Conservation (phyloP, 2,113 vertebrate species). For the Taurulus bubalis region DNA sequence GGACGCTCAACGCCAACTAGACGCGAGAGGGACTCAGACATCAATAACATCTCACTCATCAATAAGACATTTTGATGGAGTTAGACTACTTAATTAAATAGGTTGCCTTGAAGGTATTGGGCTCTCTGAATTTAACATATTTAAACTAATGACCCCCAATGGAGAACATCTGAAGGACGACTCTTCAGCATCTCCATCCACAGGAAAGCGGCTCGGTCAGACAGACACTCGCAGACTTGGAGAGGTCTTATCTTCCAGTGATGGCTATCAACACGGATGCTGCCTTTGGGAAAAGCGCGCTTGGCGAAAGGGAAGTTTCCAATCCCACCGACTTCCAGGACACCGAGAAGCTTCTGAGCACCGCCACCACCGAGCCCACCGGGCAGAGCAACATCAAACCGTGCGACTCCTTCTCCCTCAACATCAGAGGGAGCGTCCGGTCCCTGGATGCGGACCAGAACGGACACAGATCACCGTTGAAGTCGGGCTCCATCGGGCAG, state of each 20-base stretch:
- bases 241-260: constrained; percentile 30
- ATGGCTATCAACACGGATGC: constrained; percentile 88
- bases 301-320: constrained; percentile 78
- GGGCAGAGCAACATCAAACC: constrained; percentile 81
- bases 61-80: constrained; percentile 70
- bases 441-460: constrained; percentile 86
- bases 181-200: constrained; percentile 49
- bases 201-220: constrained; percentile 37
- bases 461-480: constrained; percentile 86
- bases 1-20: constrained; percentile 62
- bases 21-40: constrained; percentile 56
- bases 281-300: constrained; percentile 70
- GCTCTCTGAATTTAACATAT: constrained; percentile 42
- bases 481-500: constrained; percentile 84
- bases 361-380: constrained; percentile 66
- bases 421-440: constrained; percentile 77
- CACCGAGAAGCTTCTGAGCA: constrained; percentile 88
- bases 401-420: constrained; percentile 85
- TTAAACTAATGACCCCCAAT: constrained; percentile 67
- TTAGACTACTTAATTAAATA: constrained; percentile 72
- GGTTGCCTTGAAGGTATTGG: constrained; percentile 30
- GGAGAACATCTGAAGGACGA: constrained; percentile 70
- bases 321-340: constrained; percentile 85
- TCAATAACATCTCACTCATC: constrained; percentile 70
- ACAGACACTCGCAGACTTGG: constrained; percentile 22